These are phyloP conservation scores for Ovis aries DNA, from an alignment of 2,113 vertebrate genomes.

Conservation along the genomic window DNA sequence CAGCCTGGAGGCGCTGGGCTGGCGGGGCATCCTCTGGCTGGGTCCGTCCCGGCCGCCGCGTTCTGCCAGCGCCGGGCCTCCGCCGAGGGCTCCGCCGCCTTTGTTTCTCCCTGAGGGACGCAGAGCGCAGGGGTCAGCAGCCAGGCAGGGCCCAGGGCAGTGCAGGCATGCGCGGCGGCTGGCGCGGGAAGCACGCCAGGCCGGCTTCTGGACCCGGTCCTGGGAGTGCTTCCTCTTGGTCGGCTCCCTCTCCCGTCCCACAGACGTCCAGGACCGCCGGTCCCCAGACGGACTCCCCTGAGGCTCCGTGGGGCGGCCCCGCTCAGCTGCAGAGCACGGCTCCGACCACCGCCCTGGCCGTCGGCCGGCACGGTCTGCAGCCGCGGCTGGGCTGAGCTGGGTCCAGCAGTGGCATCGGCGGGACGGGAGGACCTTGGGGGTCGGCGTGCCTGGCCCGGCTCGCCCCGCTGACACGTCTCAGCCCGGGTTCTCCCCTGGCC, in stretches of 20 bases:
- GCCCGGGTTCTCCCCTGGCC: neutral
- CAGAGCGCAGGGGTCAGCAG: neutral
- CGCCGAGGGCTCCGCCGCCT: neutral
- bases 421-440: neutral
- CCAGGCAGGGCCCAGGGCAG: neutral
- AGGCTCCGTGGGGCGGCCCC: neutral
- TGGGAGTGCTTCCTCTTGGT: neutral
- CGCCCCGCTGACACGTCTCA: too few species aligned
- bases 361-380: neutral
- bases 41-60: slow-evolving; percentile 48
- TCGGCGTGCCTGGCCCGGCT: neutral
- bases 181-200: too few species aligned
- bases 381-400: neutral
- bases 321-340: neutral
- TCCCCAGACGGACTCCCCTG: neutral
- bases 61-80: slow-evolving; percentile 29
- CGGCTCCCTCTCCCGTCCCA: neutral
- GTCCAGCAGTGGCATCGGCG: neutral
- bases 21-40: slow-evolving; percentile 65
- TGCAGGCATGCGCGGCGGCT: fast-evolving
- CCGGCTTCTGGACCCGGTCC: neutral
- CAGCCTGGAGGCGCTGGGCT: slow-evolving; percentile 67
- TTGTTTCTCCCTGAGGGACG: slow-evolving; percentile 59
- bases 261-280: neutral
- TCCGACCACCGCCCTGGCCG: too few species aligned